Percentiles rank a stretch among this genome's conserved stretches.
These are phyloP conservation scores for Cathartes aura DNA, from an alignment of 2,113 vertebrate genomes.

Conservation along the genomic window DNA sequence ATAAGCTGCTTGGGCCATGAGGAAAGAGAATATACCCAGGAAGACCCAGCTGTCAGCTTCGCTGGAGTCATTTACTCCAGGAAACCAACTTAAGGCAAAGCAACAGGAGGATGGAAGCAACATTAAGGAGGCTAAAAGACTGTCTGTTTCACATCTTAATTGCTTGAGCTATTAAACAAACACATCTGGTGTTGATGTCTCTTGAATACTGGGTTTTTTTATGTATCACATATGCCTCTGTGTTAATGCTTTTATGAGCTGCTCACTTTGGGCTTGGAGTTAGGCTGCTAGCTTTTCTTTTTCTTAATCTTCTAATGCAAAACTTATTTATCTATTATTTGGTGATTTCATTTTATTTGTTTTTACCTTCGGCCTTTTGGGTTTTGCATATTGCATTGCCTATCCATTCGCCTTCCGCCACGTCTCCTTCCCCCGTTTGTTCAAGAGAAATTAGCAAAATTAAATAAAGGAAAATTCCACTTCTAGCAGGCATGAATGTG, in stretches of 20 bases:
- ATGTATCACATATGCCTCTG: not conserved
- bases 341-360: conserved; percentile 4
- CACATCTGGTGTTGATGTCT: conserved; percentile 35
- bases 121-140: not conserved
- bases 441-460: conserved; percentile 37
- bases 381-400: not conserved
- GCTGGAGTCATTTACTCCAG: not conserved
- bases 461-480: conserved; percentile 41
- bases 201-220: conserved; percentile 28
- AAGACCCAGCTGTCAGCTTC: not conserved
- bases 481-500: conserved; percentile 14
- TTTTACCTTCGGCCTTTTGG: not conserved
- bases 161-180: conserved; percentile 55
- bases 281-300: not conserved
- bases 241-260: not conserved
- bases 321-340: not conserved
- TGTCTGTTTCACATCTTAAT: conserved; percentile 41
- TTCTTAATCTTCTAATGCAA: not conserved
- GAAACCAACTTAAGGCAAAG: not conserved
- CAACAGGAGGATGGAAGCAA: not conserved
- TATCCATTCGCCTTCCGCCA: fast-evolving
- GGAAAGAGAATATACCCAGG: not conserved
- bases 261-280: not conserved
- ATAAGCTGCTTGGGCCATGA: not conserved
- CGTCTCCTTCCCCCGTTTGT: fast-evolving